Evolutionary conservation across 1,140 invertebrate genomes (phyloP).

Genomic region (Pachypsylla venusta): DNA sequence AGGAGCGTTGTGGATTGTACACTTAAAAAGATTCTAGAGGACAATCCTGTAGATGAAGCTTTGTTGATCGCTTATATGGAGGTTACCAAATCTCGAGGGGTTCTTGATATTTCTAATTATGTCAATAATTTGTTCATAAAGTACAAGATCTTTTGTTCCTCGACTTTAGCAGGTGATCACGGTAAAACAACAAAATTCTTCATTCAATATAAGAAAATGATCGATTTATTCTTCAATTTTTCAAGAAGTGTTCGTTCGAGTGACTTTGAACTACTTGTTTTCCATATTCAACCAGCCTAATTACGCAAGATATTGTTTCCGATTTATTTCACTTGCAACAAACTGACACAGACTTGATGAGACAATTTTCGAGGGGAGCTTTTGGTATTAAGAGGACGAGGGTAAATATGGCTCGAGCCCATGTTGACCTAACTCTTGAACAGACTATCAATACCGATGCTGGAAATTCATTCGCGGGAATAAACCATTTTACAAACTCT

Average conservation of each 20-base stretch:
- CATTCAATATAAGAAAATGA: constrained; percentile 22
- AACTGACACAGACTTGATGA: constrained; percentile 6
- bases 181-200: constrained; percentile 29
- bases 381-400: constrained; percentile 7
- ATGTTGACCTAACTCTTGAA: constrained; percentile 12
- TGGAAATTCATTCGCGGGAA: neutral
- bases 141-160: constrained; percentile 21
- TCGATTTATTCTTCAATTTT: constrained; percentile 23
- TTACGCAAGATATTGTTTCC: constrained; percentile 25
- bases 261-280: constrained; percentile 25
- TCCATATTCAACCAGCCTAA: no score
- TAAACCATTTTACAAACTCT: constrained; percentile 11
- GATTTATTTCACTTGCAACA: constrained; percentile 17
- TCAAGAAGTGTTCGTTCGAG: constrained; percentile 23
- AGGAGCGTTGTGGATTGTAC: constrained; percentile 30
- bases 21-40: constrained; percentile 20
- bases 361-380: neutral
- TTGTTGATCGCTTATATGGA: neutral
- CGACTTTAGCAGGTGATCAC: constrained; percentile 23
- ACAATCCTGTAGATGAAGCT: neutral
- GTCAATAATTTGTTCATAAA: constrained; percentile 18
- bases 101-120: neutral
- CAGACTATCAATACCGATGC: constrained; percentile 14
- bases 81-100: neutral
- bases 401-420: neutral